Base-by-base conservation (phyloP, 1,140 invertebrate species). In the Plodia interpunctella region DNA sequence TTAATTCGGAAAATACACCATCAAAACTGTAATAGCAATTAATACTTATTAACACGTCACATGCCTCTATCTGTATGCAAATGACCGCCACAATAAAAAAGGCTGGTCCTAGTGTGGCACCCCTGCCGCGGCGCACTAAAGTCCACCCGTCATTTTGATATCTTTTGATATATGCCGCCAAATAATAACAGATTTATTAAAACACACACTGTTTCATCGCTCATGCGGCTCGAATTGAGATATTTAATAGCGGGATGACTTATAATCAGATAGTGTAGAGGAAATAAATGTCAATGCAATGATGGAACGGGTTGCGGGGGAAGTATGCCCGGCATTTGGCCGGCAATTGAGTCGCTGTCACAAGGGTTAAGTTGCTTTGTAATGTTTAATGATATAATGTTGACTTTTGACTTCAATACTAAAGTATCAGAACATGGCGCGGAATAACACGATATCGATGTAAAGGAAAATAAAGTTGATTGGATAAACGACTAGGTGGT, bases 121-220 rank as follows among this genome's bases (percentile, higher is more conserved):
- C 76, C 68, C 78, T 80, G 77, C 60, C 65, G 74, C 82, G 74
- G 79, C 74, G 49, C 13, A 62, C 59, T 78, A 85, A 82, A 83
- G 65, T 35, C 57, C 70, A 75, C 78, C 78, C 75, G 79, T 87
- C 83, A 76, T 78, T 83, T 83, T 85, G 84, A 87, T 80, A 75
- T 85, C 84, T 76, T 86, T 87, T 87, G 78, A 87, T 80, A 74
- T 79, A 70, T 67, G 78, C 84, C 82, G 82, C 84, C 84, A 78
- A 79, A 78, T 84, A 80, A 76, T 78, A 81, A 78, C 81, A 76
- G 65, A 76, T 74, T 74, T 68, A 77, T 80, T 80, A 70, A 65
- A 76, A 62, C 65, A 64, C 62, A 68, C 71, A 70, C 69, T 58
- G 65, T 66, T 66, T 20, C 38, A 44, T 44, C 38, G 38, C 15